Evolutionary conservation across 2,113 vertebrate genomes (phyloP).

Genomic region (Marcusenius ussheri): DNA sequence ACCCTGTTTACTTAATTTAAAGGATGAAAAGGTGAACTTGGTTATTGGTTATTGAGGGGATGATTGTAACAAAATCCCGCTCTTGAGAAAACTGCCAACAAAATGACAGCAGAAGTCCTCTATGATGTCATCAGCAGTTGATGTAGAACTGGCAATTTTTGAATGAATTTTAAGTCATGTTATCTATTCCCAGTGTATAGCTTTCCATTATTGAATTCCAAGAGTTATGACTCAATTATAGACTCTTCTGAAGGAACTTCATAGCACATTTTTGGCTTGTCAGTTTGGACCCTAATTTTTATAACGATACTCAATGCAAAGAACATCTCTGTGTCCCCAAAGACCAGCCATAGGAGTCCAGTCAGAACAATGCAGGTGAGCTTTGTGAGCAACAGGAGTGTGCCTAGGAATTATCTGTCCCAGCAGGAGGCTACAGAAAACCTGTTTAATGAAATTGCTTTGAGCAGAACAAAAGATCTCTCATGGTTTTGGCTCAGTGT

Average conservation of each 20-base stretch:
- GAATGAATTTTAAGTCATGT: not conserved
- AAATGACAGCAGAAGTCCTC: constrained; percentile 14
- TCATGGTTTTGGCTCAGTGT: not conserved
- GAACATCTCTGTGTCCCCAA: not conserved
- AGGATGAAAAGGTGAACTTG: constrained; percentile 47
- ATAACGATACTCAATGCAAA: not conserved
- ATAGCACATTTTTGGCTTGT: not conserved
- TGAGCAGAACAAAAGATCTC: not conserved
- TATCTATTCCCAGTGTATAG: not conserved
- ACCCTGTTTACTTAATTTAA: constrained; percentile 49
- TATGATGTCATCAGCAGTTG: not conserved
- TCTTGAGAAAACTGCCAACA: constrained; percentile 4
- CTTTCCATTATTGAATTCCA: not conserved
- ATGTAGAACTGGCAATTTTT: not conserved
- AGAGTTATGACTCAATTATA: not conserved
- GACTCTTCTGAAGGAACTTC: not conserved
- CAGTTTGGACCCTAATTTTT: not conserved
- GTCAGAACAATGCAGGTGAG: not conserved
- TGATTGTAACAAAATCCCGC: constrained; percentile 37
- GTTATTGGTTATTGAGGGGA: constrained; percentile 53
- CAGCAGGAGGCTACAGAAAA: not conserved
- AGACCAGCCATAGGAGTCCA: not conserved
- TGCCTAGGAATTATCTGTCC: not conserved
- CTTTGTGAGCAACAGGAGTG: not conserved
- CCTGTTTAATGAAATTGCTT: not conserved